Evolutionary conservation across 2,888 invertebrate genomes (phyloP), one percentile per base, ranked within the genome.

Genomic region (Colostygia pectinataria): DNA sequence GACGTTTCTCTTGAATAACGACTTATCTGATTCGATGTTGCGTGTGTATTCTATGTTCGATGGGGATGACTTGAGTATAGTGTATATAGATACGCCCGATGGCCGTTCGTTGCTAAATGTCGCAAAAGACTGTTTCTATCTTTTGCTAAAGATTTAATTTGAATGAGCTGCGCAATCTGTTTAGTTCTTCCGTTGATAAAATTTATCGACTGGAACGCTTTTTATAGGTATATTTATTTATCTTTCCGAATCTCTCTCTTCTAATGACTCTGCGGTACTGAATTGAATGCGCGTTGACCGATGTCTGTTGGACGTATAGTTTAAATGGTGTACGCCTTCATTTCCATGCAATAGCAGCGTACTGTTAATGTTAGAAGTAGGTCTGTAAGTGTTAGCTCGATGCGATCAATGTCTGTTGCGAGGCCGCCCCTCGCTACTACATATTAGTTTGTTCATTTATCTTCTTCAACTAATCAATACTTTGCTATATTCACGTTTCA

Each of bases 71-170:
- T 82, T 80, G 71, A 82, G 71, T 61, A 86, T 90, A 89, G 88
- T 90, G 89, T 89, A 88, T 78, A 90, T 89, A 90, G 89, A 84
- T 71, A 77, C 77, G 90, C 88, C 89, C 89, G 85, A 87, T 89
- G 90, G 89, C 90, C 90, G 90, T 86, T 88, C 90, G 89, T 88
- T 89, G 90, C 89, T 89, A 81, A 84, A 71, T 91, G 90, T 90
- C 87, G 90, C 90, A 84, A 86, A 89, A 87, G 84, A 88, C 88
- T 89, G 78, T 86, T 77, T 87, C 89, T 89, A 88, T 85, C 87
- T 86, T 89, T 87, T 84, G 89, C 89, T 89, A 77, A 87, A 87
- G 77, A 86, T 88, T 89, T 89, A 85, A 87, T 88, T 89, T 89
- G 87, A 79, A 87, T 89, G 88, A 89, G 89, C 89, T 90, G 89